A percentile compares a stretch with the other conserved stretches of the same genome.
Evolutionary conservation across 2,797 vertebrate genomes (phyloP).

Genomic region (Tragelaphus oryx): DNA sequence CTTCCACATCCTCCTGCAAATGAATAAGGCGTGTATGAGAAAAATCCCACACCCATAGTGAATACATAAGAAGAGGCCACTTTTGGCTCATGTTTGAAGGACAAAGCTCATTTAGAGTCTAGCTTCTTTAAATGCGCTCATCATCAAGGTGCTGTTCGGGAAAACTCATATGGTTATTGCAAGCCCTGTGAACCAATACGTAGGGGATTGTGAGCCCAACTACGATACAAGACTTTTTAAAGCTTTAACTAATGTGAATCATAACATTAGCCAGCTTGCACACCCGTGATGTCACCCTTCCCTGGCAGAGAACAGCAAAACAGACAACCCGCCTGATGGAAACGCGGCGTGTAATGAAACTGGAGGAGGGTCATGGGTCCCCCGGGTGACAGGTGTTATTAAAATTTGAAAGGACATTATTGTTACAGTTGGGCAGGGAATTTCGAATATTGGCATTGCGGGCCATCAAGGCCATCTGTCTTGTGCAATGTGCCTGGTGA

Average conservation of each 20-base stretch:
- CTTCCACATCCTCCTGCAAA: background rate
- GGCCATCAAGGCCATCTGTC: conserved; percentile 54
- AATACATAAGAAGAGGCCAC: background rate
- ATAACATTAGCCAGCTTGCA: background rate
- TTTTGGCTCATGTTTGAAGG: background rate
- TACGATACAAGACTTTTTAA: background rate
- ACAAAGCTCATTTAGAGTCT: background rate
- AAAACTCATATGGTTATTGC: background rate
- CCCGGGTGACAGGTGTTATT: conserved; percentile 63
- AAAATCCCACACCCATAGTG: background rate
- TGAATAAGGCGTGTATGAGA: background rate
- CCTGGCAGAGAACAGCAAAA: conserved; percentile 8
- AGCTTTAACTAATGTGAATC: background rate
- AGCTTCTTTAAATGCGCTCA: background rate
- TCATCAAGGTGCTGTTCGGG: background rate
- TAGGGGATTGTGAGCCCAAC: background rate
- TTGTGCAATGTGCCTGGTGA: background rate
- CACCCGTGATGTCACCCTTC: background rate
- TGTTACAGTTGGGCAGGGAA: conserved; percentile 51
- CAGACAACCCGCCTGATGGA: background rate
- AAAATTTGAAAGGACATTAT: conserved; percentile 58
- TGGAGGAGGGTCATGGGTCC: conserved; percentile 24
- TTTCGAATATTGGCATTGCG: background rate
- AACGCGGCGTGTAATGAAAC: conserved; percentile 28
- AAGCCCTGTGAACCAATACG: background rate